phyloP scores from a whole-genome alignment of 2,113 vertebrate species.

The Heterocephalus glaber region DNA sequence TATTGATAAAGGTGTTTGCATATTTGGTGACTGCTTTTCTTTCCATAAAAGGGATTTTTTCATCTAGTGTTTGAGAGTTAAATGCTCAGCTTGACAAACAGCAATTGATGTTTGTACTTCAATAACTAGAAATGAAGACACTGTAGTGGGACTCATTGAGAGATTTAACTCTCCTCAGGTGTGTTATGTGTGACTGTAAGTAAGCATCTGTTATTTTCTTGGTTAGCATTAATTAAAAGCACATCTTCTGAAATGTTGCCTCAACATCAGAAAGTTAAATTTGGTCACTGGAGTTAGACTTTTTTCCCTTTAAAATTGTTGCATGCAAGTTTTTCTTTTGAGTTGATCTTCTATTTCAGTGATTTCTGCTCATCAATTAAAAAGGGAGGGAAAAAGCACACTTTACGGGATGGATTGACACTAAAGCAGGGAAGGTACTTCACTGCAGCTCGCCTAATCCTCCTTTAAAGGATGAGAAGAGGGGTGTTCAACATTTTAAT shows the following conservation, averaged over 20 bases:
- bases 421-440: slow-evolving; percentile 70
- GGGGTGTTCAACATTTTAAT: slow-evolving; percentile 57
- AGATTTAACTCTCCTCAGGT: not conserved
- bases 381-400: slow-evolving; percentile 41
- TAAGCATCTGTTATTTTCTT: slow-evolving; percentile 43
- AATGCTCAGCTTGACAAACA: slow-evolving; percentile 79
- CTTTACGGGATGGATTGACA: slow-evolving; percentile 73
- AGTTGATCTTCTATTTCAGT: slow-evolving; percentile 75
- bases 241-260: not conserved
- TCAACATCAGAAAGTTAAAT: slow-evolving; percentile 16
- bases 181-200: not conserved
- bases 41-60: slow-evolving; percentile 74
- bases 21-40: slow-evolving; percentile 77
- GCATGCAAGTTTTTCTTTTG: slow-evolving; percentile 72
- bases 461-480: slow-evolving; percentile 62
- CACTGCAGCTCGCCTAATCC: slow-evolving; percentile 47
- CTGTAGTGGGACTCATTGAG: not conserved
- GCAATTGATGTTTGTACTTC: slow-evolving; percentile 65
- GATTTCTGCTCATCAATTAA: slow-evolving; percentile 78
- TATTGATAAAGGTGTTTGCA: slow-evolving; percentile 79
- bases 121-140: slow-evolving; percentile 54
- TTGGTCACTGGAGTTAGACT: not conserved
- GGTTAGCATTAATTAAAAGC: slow-evolving; percentile 34
- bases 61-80: slow-evolving; percentile 77
- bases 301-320: slow-evolving; percentile 15